Evolutionary conservation across 2,113 vertebrate genomes (phyloP), one percentile per base, ranked within the genome.

Genomic region (Speoplatyrhinus poulsoni): DNA sequence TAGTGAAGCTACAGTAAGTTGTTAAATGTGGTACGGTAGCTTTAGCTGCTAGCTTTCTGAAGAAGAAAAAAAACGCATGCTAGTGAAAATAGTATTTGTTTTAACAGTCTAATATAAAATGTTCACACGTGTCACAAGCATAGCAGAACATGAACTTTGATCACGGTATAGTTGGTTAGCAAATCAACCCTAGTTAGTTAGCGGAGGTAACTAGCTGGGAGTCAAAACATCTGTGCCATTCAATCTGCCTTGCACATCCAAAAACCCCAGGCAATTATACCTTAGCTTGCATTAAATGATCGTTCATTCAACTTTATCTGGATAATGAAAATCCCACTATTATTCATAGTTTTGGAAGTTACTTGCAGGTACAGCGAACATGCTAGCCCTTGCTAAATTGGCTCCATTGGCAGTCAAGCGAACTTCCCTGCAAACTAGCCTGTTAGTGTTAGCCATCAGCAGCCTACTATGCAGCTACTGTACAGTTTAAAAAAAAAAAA

Each of bases 181-280:
- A n/a, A 53, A 32, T 11, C 19, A 12, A 32, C 32, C 9, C 13
- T 62, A 61, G 46, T 67, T 36, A 59, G 70, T 60, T 65, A 61
- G 26, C 26, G 26, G 26, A 9, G 2, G 15, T 47, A 77, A 73
- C 63, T 84, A 78, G 75, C 82, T 83, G 81, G 76, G 81, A 86
- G 84, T 77, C 58, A 73, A 60, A 81, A 83, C 84, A 89, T 80
- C 77, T 89, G 82, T 77, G 54, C 53, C 53, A 16, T 16, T 8
- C 13, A 55, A 36, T 12, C 60, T 67, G 59, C 41, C 36, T 41
- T 41, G 36, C 36, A 41, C 36, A 41, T 8, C 36, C 7, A 41
- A 41, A 41, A 41, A 41, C 36, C 36, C 36, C 36, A 41, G 7
- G 36, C 36, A 41, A 41, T 8, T 5, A 5, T 41, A 5, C 4